phyloP scores from a whole-genome alignment of 2,113 vertebrate genomes.

The Chionis minor region DNA sequence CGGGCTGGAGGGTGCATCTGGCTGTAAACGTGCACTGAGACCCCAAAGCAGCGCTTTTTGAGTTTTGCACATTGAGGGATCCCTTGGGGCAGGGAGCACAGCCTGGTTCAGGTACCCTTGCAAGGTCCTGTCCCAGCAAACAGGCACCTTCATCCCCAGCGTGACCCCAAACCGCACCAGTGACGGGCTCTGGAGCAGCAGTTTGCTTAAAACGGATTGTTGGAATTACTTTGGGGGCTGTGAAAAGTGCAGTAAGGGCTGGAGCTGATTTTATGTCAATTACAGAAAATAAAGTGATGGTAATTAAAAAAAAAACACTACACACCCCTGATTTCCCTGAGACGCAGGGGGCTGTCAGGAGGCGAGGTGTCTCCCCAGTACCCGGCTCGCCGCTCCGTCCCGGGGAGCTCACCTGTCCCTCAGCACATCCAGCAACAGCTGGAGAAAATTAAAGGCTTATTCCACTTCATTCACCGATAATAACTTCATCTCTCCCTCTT shows the following conservation, averaged over 20 bases:
- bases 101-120: not conserved
- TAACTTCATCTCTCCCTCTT: constrained; percentile 44
- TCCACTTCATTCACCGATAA: not conserved
- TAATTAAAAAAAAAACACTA: fast-evolving
- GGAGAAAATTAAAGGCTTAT: constrained; percentile 36
- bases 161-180: fast-evolving
- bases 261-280: not conserved
- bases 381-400: fast-evolving
- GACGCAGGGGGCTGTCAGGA: constrained; percentile 13
- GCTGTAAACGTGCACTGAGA: fast-evolving
- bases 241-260: not conserved
- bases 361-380: not conserved
- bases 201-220: not conserved
- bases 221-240: not conserved
- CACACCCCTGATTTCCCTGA: not conserved
- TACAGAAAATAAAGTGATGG: not conserved
- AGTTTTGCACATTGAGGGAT: not conserved
- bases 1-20: not conserved
- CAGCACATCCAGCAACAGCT: constrained; percentile 33
- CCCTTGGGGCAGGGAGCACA: not conserved
- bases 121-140: fast-evolving
- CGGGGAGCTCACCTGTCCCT: not conserved
- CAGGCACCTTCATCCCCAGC: fast-evolving
- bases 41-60: not conserved
- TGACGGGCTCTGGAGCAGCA: not conserved